phyloP scores from a whole-genome alignment of 2,888 invertebrate species.

The Magallana nippona region DNA sequence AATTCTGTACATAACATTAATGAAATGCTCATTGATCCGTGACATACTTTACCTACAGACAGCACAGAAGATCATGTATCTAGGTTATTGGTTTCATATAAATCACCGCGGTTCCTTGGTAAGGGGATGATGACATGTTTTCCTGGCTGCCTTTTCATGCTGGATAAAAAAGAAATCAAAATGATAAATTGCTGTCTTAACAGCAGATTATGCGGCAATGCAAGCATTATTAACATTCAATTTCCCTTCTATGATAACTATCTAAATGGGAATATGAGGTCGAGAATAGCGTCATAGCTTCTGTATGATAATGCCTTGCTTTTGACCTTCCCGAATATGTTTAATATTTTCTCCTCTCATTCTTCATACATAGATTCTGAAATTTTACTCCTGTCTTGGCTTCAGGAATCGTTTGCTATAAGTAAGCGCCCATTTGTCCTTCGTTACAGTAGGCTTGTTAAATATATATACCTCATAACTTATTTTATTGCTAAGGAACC shows the following conservation, averaged over 20 bases:
- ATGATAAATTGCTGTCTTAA: constrained; percentile 33
- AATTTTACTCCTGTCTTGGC: not conserved
- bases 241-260: not conserved
- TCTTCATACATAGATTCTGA: not conserved
- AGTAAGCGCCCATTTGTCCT: too few species aligned
- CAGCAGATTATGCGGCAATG: constrained; percentile 14
- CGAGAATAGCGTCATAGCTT: constrained; percentile 13
- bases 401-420: too few species aligned
- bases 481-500: too few species aligned
- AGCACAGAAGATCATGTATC: not conserved
- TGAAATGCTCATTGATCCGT: constrained; percentile 12
- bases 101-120: not conserved
- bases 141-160: not conserved
- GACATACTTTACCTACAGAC: not conserved
- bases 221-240: constrained; percentile 15
- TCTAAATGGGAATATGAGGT: not conserved
- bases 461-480: too few species aligned
- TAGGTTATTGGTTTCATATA: not conserved
- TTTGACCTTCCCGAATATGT: not conserved
- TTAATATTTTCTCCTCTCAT: not conserved
- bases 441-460: too few species aligned
- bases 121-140: not conserved
- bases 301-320: not conserved
- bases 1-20: not conserved
- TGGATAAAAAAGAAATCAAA: constrained; percentile 23